Evolutionary conservation across 2,888 invertebrate genomes (phyloP).

Genomic region (Tromatobia lineatoria): DNA sequence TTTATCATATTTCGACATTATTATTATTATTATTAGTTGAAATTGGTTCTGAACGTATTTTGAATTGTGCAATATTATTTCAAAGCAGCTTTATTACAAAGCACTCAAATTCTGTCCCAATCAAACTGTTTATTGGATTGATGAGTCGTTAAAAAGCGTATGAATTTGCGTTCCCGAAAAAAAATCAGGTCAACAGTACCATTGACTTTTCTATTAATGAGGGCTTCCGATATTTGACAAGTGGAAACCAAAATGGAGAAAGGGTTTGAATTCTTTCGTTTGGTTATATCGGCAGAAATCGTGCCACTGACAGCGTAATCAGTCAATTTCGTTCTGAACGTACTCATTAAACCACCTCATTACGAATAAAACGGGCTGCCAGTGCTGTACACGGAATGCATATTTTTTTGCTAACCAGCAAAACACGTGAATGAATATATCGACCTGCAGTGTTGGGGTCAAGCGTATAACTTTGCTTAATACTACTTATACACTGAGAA

Average conservation of each 20-base stretch:
- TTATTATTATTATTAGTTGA: no score
- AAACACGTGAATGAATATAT: constrained; percentile 32
- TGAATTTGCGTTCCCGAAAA: neutral
- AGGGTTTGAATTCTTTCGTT: constrained; percentile 1
- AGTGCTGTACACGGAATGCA: neutral
- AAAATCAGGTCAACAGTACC: neutral
- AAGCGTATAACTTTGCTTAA: neutral
- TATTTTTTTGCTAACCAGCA: neutral
- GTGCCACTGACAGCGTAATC: constrained; percentile 27
- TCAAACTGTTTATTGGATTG: no score
- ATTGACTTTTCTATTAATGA: constrained; percentile 17
- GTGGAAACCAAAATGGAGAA: neutral
- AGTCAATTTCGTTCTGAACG: constrained; percentile 11
- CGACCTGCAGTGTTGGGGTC: constrained; percentile 14
- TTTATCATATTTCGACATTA: no score
- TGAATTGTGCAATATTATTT: no score
- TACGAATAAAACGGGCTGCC: constrained; percentile 13
- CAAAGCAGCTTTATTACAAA: no score
- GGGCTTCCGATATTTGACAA: constrained; percentile 16
- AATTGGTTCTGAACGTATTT: no score
- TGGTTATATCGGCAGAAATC: neutral
- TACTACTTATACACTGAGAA: no score
- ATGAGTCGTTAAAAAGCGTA: neutral
- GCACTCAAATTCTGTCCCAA: no score
- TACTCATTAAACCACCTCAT: constrained; percentile 47